Conservation (phyloP, 2,113 vertebrate species). For the Isurus oxyrinchus region DNA sequence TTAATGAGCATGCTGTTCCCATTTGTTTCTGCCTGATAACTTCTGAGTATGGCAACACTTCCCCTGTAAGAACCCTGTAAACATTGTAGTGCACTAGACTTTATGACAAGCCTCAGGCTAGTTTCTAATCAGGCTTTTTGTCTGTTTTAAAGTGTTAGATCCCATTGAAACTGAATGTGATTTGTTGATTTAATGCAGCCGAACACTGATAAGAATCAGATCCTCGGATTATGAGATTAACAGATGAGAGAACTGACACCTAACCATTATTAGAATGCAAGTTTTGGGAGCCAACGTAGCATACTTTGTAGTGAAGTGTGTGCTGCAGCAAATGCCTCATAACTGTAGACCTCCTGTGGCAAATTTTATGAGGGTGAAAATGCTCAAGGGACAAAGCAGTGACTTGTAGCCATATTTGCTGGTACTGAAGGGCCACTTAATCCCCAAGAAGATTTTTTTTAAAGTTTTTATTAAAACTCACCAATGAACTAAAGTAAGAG, state of each 20-base stretch:
- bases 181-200: not conserved
- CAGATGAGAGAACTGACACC: slow-evolving; percentile 1
- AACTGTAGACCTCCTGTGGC: not conserved
- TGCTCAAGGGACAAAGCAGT: not conserved
- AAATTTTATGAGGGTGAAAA: not conserved
- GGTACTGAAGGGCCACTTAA: not conserved
- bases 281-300: not conserved
- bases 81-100: not conserved
- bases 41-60: not conserved
- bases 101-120: slow-evolving; percentile 5
- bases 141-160: not conserved
- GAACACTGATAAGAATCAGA: slow-evolving; percentile 14
- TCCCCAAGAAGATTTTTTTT: not conserved
- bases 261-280: not conserved
- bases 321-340: not conserved
- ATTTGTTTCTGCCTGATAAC: not conserved
- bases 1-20: not conserved
- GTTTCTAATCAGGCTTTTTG: not conserved
- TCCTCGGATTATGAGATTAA: not conserved
- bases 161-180: not conserved
- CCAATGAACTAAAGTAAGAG: not conserved
- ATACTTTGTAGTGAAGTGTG: not conserved
- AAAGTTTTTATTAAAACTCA: not conserved
- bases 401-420: not conserved
- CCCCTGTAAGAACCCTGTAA: not conserved